phyloP scores from a whole-genome alignment of 2,888 invertebrate species.

The Chloroclysta siterata region DNA sequence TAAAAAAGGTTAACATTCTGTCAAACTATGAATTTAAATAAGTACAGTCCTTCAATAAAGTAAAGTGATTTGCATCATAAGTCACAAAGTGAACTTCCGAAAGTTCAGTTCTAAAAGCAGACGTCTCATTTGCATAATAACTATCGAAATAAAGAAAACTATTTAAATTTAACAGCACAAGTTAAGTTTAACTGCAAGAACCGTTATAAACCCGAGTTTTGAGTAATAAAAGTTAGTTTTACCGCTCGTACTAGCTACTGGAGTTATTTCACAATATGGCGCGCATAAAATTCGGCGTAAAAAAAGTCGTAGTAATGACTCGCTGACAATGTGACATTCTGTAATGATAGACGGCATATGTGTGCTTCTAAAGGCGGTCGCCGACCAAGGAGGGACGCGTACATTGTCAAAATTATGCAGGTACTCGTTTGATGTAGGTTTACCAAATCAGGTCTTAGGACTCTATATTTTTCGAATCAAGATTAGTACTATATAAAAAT shows the following conservation, averaged over 20 bases:
- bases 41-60: too few species aligned
- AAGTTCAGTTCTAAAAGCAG: conserved; percentile 29
- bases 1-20: too few species aligned
- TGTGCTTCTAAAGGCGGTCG: too few species aligned
- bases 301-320: conserved; percentile 43
- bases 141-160: conserved; percentile 45
- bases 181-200: conserved; percentile 40
- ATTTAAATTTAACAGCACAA: conserved; percentile 43
- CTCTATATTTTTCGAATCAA: too few species aligned
- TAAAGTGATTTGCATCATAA: neutral
- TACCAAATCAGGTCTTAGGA: too few species aligned
- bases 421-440: too few species aligned
- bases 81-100: neutral
- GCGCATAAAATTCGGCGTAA: conserved; percentile 39
- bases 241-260: conserved; percentile 24
- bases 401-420: too few species aligned
- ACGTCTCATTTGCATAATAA: conserved; percentile 39
- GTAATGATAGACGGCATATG: conserved; percentile 29
- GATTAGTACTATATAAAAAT: too few species aligned
- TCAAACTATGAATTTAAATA: too few species aligned
- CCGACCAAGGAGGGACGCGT: too few species aligned
- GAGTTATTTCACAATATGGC: conserved; percentile 45
- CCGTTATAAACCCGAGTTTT: conserved; percentile 46
- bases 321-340: conserved; percentile 37
- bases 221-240: conserved; percentile 40